A percentile compares a stretch with the other conserved stretches of the same genome.
These are phyloP conservation scores for Macaca nemestrina DNA, from an alignment of 2,113 vertebrate species.

Conservation along the genomic window DNA sequence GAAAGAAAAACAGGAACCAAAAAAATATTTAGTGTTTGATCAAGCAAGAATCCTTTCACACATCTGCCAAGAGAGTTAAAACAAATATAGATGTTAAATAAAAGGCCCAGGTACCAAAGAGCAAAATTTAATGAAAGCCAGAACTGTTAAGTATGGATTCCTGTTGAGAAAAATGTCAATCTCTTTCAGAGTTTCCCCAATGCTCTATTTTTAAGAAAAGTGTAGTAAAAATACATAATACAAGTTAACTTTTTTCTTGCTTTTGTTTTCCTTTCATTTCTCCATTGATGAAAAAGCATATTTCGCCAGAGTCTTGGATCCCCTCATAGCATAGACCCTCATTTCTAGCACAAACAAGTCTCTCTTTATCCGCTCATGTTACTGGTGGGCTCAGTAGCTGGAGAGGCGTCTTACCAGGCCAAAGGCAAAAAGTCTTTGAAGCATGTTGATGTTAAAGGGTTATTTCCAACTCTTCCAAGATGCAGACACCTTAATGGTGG, in stretches of 20 bases:
- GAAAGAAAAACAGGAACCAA: conserved; percentile 79
- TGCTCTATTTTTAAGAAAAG: conserved; percentile 91
- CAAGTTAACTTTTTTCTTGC: conserved; percentile 87
- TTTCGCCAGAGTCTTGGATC: conserved; percentile 59
- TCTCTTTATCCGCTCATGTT: conserved; percentile 27
- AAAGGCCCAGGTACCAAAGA: conserved; percentile 90
- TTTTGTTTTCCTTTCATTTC: conserved; percentile 72
- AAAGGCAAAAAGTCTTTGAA: conserved; percentile 61
- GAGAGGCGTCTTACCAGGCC: conserved; percentile 57
- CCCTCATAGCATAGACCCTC: conserved; percentile 53
- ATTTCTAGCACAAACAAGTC: conserved; percentile 58
- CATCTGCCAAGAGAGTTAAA: conserved; percentile 80
- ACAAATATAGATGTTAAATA: conserved; percentile 87
- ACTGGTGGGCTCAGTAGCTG: conserved; percentile 54
- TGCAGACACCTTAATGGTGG: neutral
- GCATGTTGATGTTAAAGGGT: conserved; percentile 46
- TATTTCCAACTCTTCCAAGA: conserved; percentile 58
- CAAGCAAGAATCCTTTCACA: conserved; percentile 78
- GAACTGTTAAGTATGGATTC: conserved; percentile 88
- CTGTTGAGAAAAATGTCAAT: conserved; percentile 89
- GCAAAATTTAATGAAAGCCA: conserved; percentile 90
- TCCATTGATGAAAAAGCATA: conserved; percentile 75
- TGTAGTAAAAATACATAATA: conserved; percentile 93
- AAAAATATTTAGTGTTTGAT: conserved; percentile 77
- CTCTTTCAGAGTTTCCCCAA: conserved; percentile 85